phyloP scores from a whole-genome alignment of 2,888 invertebrate species.

The Drepanosiphum platanoidis region DNA sequence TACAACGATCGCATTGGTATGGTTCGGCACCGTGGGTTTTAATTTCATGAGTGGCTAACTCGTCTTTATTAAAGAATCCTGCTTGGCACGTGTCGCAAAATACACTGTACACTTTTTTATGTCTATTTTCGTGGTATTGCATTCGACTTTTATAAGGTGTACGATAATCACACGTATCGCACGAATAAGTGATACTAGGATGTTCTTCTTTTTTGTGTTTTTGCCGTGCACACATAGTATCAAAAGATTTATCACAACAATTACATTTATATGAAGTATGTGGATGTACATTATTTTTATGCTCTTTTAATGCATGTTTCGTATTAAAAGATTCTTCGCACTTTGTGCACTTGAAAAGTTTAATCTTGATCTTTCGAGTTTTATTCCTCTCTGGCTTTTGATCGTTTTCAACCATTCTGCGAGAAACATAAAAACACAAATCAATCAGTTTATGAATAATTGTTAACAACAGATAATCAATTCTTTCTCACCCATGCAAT shows the following conservation, averaged over 20 bases:
- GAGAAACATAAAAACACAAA: constrained; percentile 30
- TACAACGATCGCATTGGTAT: constrained; percentile 63
- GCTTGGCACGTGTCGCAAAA: constrained; percentile 63
- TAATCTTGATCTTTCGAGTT: constrained; percentile 33
- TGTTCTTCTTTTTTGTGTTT: constrained; percentile 63
- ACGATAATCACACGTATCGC: constrained; percentile 62
- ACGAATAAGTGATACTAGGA: constrained; percentile 56
- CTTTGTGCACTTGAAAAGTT: constrained; percentile 55
- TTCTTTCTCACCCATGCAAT: too few relatives aligned
- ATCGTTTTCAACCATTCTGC: constrained; percentile 33
- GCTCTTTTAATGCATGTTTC: constrained; percentile 54
- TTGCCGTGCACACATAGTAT: constrained; percentile 51
- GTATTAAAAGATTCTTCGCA: constrained; percentile 55
- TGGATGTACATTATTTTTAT: constrained; percentile 52
- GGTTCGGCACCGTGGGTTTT: constrained; percentile 63
- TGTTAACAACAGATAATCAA: too few relatives aligned
- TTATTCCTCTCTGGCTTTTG: constrained; percentile 37
- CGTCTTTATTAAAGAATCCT: constrained; percentile 63
- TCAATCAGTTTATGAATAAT: too few relatives aligned
- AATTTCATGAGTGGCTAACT: constrained; percentile 63
- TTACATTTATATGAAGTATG: constrained; percentile 60
- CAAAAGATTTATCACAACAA: constrained; percentile 62
- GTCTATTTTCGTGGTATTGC: constrained; percentile 63
- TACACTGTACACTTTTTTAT: constrained; percentile 61
- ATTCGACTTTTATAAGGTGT: constrained; percentile 62